Percentiles rank a stretch among this genome's conserved stretches.
Evolutionary conservation across 2,888 invertebrate genomes (phyloP).

Genomic region (Perizoma flavofasciatum): DNA sequence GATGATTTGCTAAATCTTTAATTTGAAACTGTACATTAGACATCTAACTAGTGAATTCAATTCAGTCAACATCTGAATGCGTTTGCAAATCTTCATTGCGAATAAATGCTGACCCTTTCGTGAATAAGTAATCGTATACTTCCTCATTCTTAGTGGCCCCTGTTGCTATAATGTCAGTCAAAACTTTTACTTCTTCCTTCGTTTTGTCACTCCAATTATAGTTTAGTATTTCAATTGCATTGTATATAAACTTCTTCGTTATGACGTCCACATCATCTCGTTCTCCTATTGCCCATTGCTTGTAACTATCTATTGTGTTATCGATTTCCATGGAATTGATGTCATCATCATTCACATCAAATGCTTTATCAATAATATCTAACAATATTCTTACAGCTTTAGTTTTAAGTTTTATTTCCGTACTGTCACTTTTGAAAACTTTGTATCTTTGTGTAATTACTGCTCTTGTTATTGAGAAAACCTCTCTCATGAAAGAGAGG

Average conservation of each 20-base stretch:
- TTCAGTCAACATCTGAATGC: neutral
- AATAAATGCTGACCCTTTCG: constrained; percentile 48
- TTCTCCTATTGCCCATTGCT: constrained; percentile 34
- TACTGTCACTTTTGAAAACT: constrained; percentile 27
- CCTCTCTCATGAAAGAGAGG: constrained; percentile 32
- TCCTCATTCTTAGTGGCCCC: constrained; percentile 33
- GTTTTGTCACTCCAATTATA: constrained; percentile 39
- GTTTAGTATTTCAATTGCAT: constrained; percentile 39
- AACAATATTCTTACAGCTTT: constrained; percentile 50
- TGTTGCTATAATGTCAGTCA: constrained; percentile 46
- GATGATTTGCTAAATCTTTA: no score
- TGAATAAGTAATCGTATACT: constrained; percentile 40
- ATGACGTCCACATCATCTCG: constrained; percentile 31
- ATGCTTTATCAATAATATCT: constrained; percentile 55
- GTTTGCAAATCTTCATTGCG: constrained; percentile 25
- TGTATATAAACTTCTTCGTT: constrained; percentile 39
- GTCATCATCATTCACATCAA: constrained; percentile 39
- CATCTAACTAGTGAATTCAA: no score
- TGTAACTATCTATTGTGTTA: constrained; percentile 37
- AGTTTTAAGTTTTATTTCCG: constrained; percentile 32
- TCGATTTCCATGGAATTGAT: constrained; percentile 42
- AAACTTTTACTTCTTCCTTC: constrained; percentile 46
- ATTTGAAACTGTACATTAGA: no score
- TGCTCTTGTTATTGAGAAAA: constrained; percentile 34
- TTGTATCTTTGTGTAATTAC: constrained; percentile 46